Evolutionary conservation across 2,888 invertebrate species (phyloP), one percentile per base, ranked within the genome.

Genomic region (Erpobdella octoculata): DNA sequence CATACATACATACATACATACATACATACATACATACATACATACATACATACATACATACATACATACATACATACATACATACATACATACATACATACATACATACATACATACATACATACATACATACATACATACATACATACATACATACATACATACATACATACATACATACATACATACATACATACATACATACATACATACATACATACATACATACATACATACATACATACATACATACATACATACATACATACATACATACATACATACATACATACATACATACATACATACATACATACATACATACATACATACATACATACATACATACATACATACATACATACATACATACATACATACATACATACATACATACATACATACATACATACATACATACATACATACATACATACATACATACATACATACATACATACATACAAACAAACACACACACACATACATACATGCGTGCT

Each of bases 101-200:
- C 46, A 46, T 41, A 67, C 41, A 41, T 41, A 46, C 37, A 37
- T 41, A 9, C 67, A 41, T 67, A 67, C 71, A 68, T 72, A 72
- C 71, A 72, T 58, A 59, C 64, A 67, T 67, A 68, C 48, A 59
- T 48, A 59, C 35, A 72, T 33, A 41, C 21, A 8, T 46, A 72
- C 62, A 73, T 72, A 73, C 62, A 53, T 36, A 58, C 41, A 72
- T 72, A 65, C 70, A 73, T 64, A 65, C 62, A 70, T 9, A 62
- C 21, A 62, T 37, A 21, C 46, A 41, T 41, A 41, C 46, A 41
- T 73, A 68, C 64, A 72, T 73, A 72, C 37, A 59, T 73, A 67
- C 48, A 68, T 67, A 59, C 35, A 59, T 58, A 72, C 21, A 41
- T 36, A 8, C 28, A 72, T 72, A 73, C 62, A 73, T 72, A 53